Conservation (phyloP, 2,797 vertebrate species). For the Falco rusticolus region DNA sequence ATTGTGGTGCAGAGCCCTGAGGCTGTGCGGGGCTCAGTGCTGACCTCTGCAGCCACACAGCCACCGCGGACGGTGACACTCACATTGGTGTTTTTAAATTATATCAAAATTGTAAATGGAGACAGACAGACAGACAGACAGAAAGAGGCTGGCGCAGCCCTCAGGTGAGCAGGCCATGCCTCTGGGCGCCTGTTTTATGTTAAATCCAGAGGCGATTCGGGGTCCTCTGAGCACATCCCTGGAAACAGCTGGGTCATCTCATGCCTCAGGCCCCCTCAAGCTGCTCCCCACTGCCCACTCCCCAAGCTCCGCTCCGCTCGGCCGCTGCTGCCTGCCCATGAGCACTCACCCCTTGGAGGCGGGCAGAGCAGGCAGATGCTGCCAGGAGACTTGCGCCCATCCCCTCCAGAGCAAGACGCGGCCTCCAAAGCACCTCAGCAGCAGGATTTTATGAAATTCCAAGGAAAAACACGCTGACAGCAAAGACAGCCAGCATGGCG, state of each 20-base stretch:
- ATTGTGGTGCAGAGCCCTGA: neutral
- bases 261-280: accelerated
- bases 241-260: neutral
- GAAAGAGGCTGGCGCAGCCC: neutral
- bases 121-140: no score
- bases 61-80: neutral
- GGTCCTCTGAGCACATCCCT: neutral
- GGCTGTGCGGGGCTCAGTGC: neutral
- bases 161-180: accelerated
- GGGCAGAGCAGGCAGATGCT: neutral
- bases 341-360: neutral
- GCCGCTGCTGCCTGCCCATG: neutral
- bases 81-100: accelerated
- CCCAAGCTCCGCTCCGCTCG: no score
- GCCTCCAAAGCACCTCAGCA: neutral
- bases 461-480: accelerated
- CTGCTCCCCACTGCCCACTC: neutral
- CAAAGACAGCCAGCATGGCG: no score
- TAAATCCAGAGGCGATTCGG: no score
- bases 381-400: neutral
- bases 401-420: neutral
- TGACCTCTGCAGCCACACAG: neutral
- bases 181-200: neutral
- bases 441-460: neutral
- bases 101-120: neutral